Evolutionary conservation across 2,113 vertebrate genomes (phyloP).

Genomic region (Amphilophus citrinellus): DNA sequence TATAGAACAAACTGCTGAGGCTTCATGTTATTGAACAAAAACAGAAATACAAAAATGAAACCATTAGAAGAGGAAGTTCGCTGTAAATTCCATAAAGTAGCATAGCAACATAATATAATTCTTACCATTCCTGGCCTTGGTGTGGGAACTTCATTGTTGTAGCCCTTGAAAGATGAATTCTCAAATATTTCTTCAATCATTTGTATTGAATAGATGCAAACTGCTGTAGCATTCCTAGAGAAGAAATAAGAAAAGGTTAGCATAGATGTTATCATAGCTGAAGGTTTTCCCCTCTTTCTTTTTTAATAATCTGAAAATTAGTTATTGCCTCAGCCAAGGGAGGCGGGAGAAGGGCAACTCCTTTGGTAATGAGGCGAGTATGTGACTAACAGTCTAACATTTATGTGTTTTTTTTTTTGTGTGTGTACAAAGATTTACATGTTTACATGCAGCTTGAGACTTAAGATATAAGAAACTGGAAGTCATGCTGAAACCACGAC

Average conservation of each 20-base stretch:
- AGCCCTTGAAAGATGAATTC: conserved; percentile 87
- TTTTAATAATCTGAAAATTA: not conserved
- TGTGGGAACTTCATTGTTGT: conserved; percentile 68
- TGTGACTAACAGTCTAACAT: not conserved
- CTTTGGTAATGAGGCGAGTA: not conserved
- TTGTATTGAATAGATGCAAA: conserved; percentile 88
- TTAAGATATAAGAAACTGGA: not conserved
- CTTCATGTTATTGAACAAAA: not conserved
- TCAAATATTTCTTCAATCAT: conserved; percentile 87
- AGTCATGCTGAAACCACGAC: not conserved
- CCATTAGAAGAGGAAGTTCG: not conserved
- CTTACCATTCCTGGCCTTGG: conserved; percentile 90
- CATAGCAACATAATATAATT: conserved; percentile 15
- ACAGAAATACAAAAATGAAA: conserved; percentile 15
- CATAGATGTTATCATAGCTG: not conserved
- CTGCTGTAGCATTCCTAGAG: conserved; percentile 89
- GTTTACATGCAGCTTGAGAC: not conserved
- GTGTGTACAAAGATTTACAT: too few relatives aligned
- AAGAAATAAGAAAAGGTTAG: not conserved
- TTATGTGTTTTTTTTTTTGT: not conserved
- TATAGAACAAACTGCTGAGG: not conserved
- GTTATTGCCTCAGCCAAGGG: not conserved
- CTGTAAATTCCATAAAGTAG: not conserved
- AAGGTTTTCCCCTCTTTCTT: too few relatives aligned
- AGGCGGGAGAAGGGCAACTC: not conserved